phyloP scores from a whole-genome alignment of 2,797 vertebrate species.

The Spinibarbus caldwelli region DNA sequence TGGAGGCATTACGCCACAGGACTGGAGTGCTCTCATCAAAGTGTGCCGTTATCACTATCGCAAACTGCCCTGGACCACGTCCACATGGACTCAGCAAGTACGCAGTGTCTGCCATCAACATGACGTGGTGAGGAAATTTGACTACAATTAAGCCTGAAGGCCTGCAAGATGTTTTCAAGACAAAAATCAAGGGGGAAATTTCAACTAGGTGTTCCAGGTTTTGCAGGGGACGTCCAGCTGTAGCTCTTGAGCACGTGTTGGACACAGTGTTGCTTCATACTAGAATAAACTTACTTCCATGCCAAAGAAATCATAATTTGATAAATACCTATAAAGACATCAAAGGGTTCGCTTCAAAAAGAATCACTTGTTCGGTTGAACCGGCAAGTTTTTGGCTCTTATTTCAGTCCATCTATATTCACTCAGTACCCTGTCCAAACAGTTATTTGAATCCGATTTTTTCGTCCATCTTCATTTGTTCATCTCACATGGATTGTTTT shows the following conservation, averaged over 20 bases:
- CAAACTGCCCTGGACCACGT: conserved; percentile 56
- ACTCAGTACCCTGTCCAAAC: conserved; percentile 32
- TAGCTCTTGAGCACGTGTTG: conserved; percentile 29
- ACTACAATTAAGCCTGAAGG: conserved; percentile 37
- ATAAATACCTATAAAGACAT: conserved; percentile 35
- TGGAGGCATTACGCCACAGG: conserved; percentile 62
- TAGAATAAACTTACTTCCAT: conserved; percentile 3
- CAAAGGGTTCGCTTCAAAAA: conserved; percentile 25
- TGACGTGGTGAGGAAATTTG: conserved; percentile 66
- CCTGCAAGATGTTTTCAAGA: conserved; percentile 46
- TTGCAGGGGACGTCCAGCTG: conserved; percentile 19
- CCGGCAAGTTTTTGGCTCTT: background rate
- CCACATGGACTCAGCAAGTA: conserved; percentile 59
- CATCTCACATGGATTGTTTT: conserved; percentile 45
- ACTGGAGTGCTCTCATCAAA: conserved; percentile 68
- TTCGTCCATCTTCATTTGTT: background rate
- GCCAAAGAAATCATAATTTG: conserved; percentile 48
- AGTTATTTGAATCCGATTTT: conserved; percentile 18
- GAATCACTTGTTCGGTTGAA: background rate
- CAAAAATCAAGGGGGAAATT: conserved; percentile 28
- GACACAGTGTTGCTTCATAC: conserved; percentile 14
- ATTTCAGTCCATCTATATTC: background rate
- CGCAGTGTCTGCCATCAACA: conserved; percentile 23
- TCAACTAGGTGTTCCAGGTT: conserved; percentile 28
- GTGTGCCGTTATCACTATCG: conserved; percentile 61